Evolutionary conservation across 2,797 vertebrate genomes (phyloP).

Genomic region (Bradypus variegatus): DNA sequence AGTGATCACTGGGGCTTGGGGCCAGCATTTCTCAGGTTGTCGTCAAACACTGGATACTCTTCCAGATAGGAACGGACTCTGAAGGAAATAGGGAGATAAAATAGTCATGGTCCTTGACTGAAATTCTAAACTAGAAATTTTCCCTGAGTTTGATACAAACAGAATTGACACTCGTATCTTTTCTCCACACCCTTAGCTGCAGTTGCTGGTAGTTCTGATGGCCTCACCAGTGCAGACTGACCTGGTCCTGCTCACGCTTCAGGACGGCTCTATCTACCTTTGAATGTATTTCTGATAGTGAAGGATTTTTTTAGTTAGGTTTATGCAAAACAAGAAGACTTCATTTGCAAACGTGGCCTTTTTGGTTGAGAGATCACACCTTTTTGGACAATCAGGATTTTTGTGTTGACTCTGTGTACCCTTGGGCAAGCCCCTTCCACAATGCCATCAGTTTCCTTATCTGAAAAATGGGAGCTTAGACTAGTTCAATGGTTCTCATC

Average conservation of each 20-base stretch:
- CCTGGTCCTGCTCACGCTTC: background rate
- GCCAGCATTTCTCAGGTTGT: conserved; percentile 11
- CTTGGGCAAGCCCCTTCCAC: background rate
- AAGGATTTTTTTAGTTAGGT: background rate
- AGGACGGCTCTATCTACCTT: background rate
- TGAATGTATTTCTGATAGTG: background rate
- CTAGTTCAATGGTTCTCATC: background rate
- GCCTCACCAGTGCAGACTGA: background rate
- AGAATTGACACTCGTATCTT: conserved; percentile 6
- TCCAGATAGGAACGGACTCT: background rate
- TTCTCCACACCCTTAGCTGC: background rate
- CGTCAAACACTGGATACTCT: conserved; percentile 21
- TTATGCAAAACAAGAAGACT: background rate
- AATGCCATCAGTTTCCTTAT: background rate
- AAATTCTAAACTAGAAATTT: background rate
- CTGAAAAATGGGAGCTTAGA: background rate
- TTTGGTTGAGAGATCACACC: background rate
- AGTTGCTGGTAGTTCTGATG: background rate
- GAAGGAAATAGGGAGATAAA: background rate
- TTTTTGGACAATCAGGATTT: background rate
- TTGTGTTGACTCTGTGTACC: background rate
- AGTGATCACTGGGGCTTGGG: conserved; percentile 53
- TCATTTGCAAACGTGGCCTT: background rate
- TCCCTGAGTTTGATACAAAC: background rate
- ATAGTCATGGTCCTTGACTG: background rate